phyloP scores from a whole-genome alignment of 2,797 vertebrate genomes.

The Onychomys torridus region DNA sequence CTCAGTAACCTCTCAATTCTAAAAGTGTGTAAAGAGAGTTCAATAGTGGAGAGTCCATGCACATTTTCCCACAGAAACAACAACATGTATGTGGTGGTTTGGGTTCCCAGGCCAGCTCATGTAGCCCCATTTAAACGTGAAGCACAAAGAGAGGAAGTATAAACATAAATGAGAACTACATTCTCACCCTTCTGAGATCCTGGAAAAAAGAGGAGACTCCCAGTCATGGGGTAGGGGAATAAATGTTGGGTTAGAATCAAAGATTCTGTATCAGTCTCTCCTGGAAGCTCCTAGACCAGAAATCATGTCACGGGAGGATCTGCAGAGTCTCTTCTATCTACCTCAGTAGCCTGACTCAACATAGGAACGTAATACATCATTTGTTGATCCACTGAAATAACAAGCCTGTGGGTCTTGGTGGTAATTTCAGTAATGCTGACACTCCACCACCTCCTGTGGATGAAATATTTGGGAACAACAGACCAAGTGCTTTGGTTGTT shows the following conservation, averaged over 20 bases:
- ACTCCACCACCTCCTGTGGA: neutral
- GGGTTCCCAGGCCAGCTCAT: neutral
- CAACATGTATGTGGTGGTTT: neutral
- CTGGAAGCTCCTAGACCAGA: neutral
- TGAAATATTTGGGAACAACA: neutral
- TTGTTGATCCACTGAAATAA: conserved; percentile 14
- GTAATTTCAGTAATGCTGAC: conserved; percentile 35
- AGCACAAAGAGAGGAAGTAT: neutral
- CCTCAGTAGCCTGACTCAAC: neutral
- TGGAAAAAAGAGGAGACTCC: neutral
- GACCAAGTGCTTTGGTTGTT: neutral
- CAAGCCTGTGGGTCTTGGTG: neutral
- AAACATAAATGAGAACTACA: neutral
- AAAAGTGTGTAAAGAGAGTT: conserved; percentile 33
- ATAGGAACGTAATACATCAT: neutral
- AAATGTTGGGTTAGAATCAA: neutral
- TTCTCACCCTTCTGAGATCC: neutral
- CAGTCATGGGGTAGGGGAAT: neutral
- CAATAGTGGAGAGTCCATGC: neutral
- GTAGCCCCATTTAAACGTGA: conserved; percentile 31
- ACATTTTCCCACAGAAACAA: conserved; percentile 52
- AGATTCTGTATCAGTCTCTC: neutral
- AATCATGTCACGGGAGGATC: neutral
- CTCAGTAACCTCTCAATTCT: neutral
- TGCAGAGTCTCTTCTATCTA: neutral